A percentile compares a stretch with the other conserved stretches of the same genome.
Evolutionary conservation across 30 jellyfish, hydroid and myxozoan genomes (phyloP).

Genomic region (Pseudorhiza aurosa): DNA sequence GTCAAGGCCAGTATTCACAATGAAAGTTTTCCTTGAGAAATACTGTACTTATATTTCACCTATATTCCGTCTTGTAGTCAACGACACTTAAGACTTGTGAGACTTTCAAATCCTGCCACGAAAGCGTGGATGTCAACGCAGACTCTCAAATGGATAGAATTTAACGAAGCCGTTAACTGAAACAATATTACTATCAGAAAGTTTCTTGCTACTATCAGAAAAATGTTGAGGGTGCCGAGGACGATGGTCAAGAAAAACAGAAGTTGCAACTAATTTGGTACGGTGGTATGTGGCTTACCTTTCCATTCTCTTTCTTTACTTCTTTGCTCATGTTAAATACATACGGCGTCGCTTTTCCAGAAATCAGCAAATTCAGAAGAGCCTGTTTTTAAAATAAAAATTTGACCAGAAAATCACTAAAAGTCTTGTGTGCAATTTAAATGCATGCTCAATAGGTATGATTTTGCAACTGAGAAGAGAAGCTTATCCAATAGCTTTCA

Average conservation of each 20-base stretch:
- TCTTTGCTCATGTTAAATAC: constrained; percentile 61
- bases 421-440: too few species aligned
- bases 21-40: too few species aligned
- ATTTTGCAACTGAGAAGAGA: too few species aligned
- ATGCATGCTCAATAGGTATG: too few species aligned
- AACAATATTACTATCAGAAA: background rate
- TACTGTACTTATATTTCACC: too few species aligned
- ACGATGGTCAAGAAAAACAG: background rate
- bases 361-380: constrained; percentile 59
- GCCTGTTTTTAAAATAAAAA: constrained; percentile 28
- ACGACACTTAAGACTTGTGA: too few species aligned
- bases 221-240: background rate
- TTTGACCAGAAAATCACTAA: too few species aligned
- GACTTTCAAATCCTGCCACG: too few species aligned
- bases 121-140: background rate
- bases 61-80: too few species aligned
- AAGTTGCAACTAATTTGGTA: too few species aligned
- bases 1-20: too few species aligned
- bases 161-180: background rate
- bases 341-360: constrained; percentile 70
- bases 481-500: too few species aligned
- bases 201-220: background rate
- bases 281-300: background rate
- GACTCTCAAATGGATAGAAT: background rate
- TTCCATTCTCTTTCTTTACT: constrained; percentile 27